These are phyloP conservation scores for human (Homo sapiens) DNA, from an alignment of 2,113 vertebrate species.

Conservation along the genomic window DNA sequence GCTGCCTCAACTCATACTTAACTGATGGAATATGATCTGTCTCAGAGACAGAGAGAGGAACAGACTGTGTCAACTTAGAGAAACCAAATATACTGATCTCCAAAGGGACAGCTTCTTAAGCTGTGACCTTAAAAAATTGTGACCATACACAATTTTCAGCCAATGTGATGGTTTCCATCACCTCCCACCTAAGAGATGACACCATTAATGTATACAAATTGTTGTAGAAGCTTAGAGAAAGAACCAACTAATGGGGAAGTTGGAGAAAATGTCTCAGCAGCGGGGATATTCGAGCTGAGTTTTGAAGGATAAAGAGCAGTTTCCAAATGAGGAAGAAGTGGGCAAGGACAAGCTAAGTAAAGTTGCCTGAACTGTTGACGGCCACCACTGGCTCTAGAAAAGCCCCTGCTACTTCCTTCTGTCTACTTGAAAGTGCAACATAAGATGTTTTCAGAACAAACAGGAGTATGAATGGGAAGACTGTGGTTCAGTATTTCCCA, in stretches of 20 bases:
- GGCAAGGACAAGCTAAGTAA: neutral
- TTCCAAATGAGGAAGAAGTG: neutral
- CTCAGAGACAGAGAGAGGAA: neutral
- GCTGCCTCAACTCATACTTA: neutral
- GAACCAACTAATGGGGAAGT: neutral
- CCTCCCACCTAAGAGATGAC: neutral
- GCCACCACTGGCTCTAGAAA: neutral
- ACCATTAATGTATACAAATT: too few relatives aligned
- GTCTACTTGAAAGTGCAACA: neutral
- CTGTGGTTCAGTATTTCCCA: neutral
- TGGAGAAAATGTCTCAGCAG: neutral
- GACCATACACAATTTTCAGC: neutral
- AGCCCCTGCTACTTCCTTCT: neutral
- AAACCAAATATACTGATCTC: neutral
- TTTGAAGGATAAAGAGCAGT: neutral
- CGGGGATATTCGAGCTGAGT: neutral
- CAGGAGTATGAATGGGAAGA: neutral
- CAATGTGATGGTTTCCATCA: neutral
- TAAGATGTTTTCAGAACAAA: neutral
- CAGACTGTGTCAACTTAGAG: neutral
- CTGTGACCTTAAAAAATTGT: neutral
- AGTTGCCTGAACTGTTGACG: neutral
- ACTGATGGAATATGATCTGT: neutral
- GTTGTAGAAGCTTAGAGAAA: neutral
- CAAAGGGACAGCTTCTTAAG: neutral